Evolutionary conservation across 1,140 invertebrate species (phyloP).

Genomic region (Zaprionus taronus): DNA sequence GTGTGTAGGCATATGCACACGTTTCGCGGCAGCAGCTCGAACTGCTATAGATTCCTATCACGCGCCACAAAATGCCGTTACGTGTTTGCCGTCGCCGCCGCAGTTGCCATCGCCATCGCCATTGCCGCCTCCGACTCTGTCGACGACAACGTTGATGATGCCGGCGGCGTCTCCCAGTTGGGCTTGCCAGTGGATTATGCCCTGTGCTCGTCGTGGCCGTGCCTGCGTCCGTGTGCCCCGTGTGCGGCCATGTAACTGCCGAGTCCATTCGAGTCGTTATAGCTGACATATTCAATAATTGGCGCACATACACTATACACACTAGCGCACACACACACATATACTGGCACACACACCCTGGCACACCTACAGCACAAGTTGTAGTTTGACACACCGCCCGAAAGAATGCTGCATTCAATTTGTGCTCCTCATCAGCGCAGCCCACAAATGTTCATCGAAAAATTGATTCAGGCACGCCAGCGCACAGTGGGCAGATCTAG

Average conservation of each 20-base stretch:
- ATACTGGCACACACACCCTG: no score
- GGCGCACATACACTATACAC: conserved; percentile 13
- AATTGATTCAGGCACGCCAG: conserved; percentile 57
- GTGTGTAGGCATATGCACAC: conserved; percentile 74
- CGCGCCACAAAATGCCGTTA: conserved; percentile 78
- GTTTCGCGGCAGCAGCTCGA: conserved; percentile 38
- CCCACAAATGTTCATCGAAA: conserved; percentile 54
- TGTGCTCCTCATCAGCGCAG: conserved; percentile 50
- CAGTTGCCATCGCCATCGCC: background rate
- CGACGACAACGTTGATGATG: conserved; percentile 27
- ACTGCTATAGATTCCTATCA: conserved; percentile 69
- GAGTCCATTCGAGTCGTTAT: conserved; percentile 38
- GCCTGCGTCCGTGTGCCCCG: conserved; percentile 3
- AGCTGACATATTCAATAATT: conserved; percentile 74
- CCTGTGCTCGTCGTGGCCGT: conserved; percentile 15
- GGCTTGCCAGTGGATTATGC: conserved; percentile 53
- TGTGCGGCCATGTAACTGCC: conserved; percentile 7
- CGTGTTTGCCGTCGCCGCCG: conserved; percentile 67
- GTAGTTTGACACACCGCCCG: conserved; percentile 64
- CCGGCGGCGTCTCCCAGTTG: conserved; percentile 53
- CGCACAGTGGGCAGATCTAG: background rate
- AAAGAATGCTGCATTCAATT: conserved; percentile 77
- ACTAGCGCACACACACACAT: background rate
- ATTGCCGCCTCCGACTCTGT: conserved; percentile 4
- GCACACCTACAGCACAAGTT: conserved; percentile 14